Evolutionary conservation across 2,888 invertebrate genomes (phyloP).

Genomic region (Hetaerina titia): DNA sequence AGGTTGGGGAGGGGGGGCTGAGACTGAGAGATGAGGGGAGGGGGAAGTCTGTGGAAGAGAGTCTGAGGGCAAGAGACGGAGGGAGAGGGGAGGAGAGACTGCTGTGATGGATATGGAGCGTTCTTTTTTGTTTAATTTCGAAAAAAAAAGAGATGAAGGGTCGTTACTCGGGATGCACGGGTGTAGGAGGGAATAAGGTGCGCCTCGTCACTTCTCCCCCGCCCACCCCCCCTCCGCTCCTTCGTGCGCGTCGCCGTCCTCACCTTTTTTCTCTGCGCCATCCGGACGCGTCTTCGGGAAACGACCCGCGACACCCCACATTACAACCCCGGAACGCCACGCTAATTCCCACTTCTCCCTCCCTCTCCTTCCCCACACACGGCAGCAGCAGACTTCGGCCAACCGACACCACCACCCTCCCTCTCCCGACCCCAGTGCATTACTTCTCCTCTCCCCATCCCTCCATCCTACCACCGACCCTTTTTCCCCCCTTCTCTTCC

Average conservation of each 20-base stretch:
- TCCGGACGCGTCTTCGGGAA: background rate
- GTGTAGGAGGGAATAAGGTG: background rate
- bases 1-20: background rate
- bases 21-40: background rate
- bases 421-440: too few species aligned
- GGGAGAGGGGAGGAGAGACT: background rate
- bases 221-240: background rate
- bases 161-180: constrained; percentile 57
- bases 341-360: background rate
- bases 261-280: background rate
- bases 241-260: background rate
- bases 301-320: background rate
- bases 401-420: too few species aligned
- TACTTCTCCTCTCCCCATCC: background rate
- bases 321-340: background rate
- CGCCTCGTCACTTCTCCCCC: background rate
- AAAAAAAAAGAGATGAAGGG: background rate
- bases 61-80: background rate
- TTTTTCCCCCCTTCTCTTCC: background rate
- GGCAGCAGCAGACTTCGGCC: too few species aligned
- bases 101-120: background rate
- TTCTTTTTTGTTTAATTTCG: too few species aligned
- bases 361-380: background rate
- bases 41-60: background rate
- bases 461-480: background rate